Percentiles rank a stretch among this genome's conserved stretches.
Conservation (phyloP, 2,113 vertebrate species). For the Carettochelys insculpta region DNA sequence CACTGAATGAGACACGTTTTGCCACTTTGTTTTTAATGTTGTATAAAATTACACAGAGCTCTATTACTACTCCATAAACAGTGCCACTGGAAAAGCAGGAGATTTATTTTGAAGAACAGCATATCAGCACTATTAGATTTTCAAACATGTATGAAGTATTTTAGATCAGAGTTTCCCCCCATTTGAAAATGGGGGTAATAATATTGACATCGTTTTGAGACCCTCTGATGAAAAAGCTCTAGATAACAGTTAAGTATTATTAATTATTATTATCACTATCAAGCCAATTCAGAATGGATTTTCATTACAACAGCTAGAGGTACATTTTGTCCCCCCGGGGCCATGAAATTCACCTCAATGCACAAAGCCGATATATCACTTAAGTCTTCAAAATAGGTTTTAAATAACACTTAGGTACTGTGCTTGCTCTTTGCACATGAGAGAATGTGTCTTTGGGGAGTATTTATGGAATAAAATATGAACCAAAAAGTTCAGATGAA, state of each 20-base stretch:
- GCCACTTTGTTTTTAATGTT: background rate
- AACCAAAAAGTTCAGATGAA: constrained; percentile 15
- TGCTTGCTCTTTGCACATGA: background rate
- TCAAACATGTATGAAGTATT: background rate
- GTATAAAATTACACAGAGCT: background rate
- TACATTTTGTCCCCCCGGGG: background rate
- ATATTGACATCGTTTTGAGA: background rate
- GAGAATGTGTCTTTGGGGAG: background rate
- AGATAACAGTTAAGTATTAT: background rate
- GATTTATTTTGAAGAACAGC: background rate
- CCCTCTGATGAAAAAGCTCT: background rate
- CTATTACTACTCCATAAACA: background rate
- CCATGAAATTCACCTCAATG: background rate
- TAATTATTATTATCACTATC: background rate
- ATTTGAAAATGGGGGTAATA: background rate
- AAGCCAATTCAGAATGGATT: background rate
- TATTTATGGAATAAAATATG: background rate
- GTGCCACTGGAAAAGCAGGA: background rate
- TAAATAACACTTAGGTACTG: background rate
- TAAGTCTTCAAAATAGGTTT: background rate
- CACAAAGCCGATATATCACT: background rate
- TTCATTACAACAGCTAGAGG: background rate
- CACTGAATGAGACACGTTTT: background rate
- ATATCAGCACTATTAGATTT: background rate
- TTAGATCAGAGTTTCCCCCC: background rate